Conservation (phyloP, 2,888 invertebrate genomes). For the Tanytarsus gracilentus region DNA sequence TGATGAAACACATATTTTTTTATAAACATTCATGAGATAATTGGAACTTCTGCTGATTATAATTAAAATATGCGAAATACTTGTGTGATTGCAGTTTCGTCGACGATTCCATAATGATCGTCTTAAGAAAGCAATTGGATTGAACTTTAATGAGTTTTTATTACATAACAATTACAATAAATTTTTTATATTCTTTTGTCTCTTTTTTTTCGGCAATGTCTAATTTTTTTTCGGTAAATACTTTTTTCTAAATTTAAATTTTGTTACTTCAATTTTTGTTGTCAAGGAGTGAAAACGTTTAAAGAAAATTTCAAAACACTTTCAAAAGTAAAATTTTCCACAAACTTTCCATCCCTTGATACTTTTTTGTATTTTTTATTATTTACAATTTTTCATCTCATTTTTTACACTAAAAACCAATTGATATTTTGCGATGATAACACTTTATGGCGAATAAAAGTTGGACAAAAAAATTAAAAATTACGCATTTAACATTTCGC, state of each 20-base stretch:
- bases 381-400: slow-evolving; percentile 8
- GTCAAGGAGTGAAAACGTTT: no score
- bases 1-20: slow-evolving; percentile 7
- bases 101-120: background rate
- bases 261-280: background rate
- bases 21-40: slow-evolving; percentile 11
- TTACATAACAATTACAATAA: slow-evolving; percentile 10
- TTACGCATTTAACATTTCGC: background rate
- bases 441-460: background rate
- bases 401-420: slow-evolving; percentile 13
- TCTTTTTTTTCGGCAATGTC: background rate
- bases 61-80: background rate
- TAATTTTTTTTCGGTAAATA: background rate
- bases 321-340: background rate
- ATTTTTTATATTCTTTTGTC: background rate
- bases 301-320: slow-evolving; percentile 1
- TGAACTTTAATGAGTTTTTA: background rate
- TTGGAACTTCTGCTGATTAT: background rate
- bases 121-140: background rate
- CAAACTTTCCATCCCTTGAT: background rate
- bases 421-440: background rate
- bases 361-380: background rate
- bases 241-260: background rate
- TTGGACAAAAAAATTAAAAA: no score
- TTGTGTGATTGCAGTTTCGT: background rate